These are phyloP conservation scores for Ganaspis sp. DNA, from an alignment of 1,140 invertebrate genomes.

Conservation along the genomic window DNA sequence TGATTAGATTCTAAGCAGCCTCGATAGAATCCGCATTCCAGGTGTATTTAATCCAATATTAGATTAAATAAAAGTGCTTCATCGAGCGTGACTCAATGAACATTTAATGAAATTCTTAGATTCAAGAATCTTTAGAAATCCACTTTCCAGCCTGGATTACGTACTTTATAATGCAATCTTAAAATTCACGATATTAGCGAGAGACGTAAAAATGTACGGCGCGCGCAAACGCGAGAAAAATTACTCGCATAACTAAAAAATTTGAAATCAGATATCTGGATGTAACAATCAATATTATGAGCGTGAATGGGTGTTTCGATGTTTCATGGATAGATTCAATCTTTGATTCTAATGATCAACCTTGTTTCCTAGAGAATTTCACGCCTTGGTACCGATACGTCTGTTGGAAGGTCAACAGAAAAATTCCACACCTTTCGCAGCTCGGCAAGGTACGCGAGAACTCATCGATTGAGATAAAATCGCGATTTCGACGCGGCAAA, in stretches of 20 bases:
- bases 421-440: slow-evolving; percentile 34
- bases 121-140: background rate
- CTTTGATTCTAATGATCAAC: slow-evolving; percentile 37
- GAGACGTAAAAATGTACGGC: too few species aligned
- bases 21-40: slow-evolving; percentile 23
- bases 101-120: slow-evolving; percentile 20
- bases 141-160: background rate
- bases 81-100: slow-evolving; percentile 25
- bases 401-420: slow-evolving; percentile 30
- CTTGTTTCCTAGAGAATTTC: slow-evolving; percentile 42
- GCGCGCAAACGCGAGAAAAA: too few species aligned
- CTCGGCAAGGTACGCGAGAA: slow-evolving; percentile 15
- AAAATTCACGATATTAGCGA: background rate
- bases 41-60: slow-evolving; percentile 10
- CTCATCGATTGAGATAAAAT: slow-evolving; percentile 59
- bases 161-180: background rate
- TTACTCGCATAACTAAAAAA: background rate
- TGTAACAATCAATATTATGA: slow-evolving; percentile 5
- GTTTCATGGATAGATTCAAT: slow-evolving; percentile 17
- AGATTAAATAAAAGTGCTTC: slow-evolving; percentile 20
- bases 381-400: slow-evolving; percentile 35
- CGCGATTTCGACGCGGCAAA: slow-evolving; percentile 55
- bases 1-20: background rate
- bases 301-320: slow-evolving; percentile 4
- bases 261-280: slow-evolving; percentile 5